Percentiles rank a stretch among this genome's conserved stretches.
These are phyloP conservation scores for Phenacoccus solenopsis DNA, from an alignment of 1,140 invertebrate species.

Conservation along the genomic window DNA sequence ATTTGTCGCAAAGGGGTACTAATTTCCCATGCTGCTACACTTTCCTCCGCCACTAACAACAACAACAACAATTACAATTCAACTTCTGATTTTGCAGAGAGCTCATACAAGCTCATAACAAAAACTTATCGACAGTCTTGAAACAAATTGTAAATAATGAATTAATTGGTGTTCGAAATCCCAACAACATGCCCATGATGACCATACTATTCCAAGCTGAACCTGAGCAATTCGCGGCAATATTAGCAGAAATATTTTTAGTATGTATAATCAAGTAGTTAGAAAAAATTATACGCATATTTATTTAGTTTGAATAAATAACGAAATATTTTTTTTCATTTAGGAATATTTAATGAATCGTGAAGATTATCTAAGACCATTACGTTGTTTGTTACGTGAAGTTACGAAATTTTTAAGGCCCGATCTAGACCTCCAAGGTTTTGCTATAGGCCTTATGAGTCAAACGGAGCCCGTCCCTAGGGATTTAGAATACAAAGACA, in stretches of 20 bases:
- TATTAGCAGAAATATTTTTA: slow-evolving; percentile 65
- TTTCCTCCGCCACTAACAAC: no score
- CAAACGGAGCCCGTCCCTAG: slow-evolving; percentile 40
- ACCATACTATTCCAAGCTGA: slow-evolving; percentile 73
- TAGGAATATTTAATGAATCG: slow-evolving; percentile 74
- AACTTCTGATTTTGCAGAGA: slow-evolving; percentile 41
- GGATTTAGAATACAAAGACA: slow-evolving; percentile 58
- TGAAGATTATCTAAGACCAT: slow-evolving; percentile 77
- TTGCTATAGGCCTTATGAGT: slow-evolving; percentile 55
- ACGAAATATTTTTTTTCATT: neutral
- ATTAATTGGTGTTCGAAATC: slow-evolving; percentile 76
- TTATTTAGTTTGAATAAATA: neutral
- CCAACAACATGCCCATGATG: slow-evolving; percentile 84
- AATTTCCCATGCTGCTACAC: no score
- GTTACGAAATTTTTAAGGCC: slow-evolving; percentile 60
- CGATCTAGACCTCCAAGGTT: slow-evolving; percentile 58
- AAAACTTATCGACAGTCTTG: slow-evolving; percentile 73
- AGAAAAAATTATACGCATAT: neutral
- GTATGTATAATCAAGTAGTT: slow-evolving; percentile 30
- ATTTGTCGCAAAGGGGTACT: no score
- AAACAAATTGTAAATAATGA: slow-evolving; percentile 93
- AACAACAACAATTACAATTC: neutral
- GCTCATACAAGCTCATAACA: slow-evolving; percentile 58
- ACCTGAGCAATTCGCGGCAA: slow-evolving; percentile 57
- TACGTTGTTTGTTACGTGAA: slow-evolving; percentile 73